A percentile compares a stretch with the other conserved stretches of the same genome.
Conservation (phyloP, 1,140 invertebrate species). For the Ladona fulva region DNA sequence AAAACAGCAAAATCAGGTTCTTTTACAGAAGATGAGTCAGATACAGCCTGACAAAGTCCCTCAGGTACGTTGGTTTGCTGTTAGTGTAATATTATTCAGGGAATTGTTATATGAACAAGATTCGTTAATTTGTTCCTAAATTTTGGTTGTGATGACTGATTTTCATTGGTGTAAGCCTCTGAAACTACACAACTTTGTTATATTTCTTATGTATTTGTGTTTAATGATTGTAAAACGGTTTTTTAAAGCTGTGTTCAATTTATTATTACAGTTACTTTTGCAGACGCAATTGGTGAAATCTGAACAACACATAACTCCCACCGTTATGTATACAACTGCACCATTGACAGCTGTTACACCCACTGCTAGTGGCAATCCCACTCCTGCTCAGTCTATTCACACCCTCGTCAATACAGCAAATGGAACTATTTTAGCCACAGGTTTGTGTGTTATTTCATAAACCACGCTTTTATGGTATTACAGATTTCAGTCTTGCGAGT, state of each 20-base stretch:
- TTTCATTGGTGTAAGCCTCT: too few species aligned
- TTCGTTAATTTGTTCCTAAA: too few species aligned
- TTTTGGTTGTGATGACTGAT: too few species aligned
- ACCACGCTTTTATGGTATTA: too few species aligned
- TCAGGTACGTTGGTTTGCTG: background rate
- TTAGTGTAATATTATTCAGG: background rate
- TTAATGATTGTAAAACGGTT: too few species aligned
- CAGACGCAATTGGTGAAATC: conserved; percentile 16
- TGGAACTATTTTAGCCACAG: conserved; percentile 52
- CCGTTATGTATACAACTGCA: conserved; percentile 17
- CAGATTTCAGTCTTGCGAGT: too few species aligned
- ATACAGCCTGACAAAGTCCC: background rate
- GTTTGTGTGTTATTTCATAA: too few species aligned
- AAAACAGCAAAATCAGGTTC: background rate
- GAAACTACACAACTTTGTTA: too few species aligned
- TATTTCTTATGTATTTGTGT: too few species aligned
- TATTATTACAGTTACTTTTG: conserved; percentile 2
- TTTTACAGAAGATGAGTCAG: background rate
- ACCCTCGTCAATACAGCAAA: conserved; percentile 52
- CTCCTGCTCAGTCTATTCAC: conserved; percentile 42
- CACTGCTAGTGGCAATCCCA: background rate
- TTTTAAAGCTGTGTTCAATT: too few species aligned
- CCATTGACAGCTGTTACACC: conserved; percentile 30
- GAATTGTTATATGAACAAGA: too few species aligned
- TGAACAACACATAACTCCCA: conserved; percentile 12